A percentile compares a stretch with the other conserved stretches of the same genome.
phyloP scores from a whole-genome alignment of 1,140 invertebrate genomes.

The Leptinotarsa undecemlineata region DNA sequence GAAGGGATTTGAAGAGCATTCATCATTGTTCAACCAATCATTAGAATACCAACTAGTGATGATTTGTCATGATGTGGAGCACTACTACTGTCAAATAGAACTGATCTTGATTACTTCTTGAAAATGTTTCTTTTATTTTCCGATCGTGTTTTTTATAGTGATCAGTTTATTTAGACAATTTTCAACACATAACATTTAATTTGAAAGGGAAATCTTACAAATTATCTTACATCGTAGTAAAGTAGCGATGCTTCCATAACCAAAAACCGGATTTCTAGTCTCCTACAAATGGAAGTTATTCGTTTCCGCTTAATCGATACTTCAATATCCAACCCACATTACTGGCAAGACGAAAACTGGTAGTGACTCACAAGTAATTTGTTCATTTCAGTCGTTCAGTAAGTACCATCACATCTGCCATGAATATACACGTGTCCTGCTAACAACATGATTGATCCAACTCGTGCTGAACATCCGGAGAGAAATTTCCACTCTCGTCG shows the following conservation, averaged over 20 bases:
- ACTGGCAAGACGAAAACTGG: neutral
- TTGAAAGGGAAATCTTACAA: too few relatives aligned
- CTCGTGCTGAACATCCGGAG: slow-evolving; percentile 1
- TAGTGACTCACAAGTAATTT: neutral
- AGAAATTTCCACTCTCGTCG: neutral
- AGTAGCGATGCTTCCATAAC: neutral
- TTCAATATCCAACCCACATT: neutral
- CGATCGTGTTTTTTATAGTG: too few relatives aligned
- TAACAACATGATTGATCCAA: slow-evolving; percentile 1
- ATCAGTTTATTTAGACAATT: too few relatives aligned
- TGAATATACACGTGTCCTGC: slow-evolving; percentile 5
- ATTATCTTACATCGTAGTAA: too few relatives aligned
- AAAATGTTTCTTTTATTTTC: too few relatives aligned
- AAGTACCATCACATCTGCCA: neutral
- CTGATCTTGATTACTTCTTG: too few relatives aligned
- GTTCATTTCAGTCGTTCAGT: neutral
- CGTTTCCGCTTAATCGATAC: neutral
- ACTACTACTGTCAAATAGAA: too few relatives aligned
- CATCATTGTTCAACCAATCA: too few relatives aligned
- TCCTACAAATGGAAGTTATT: neutral
- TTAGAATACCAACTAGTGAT: too few relatives aligned
- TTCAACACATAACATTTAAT: too few relatives aligned
- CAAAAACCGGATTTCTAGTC: neutral
- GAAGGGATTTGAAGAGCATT: too few relatives aligned
- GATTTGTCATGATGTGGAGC: too few relatives aligned